Base-by-base conservation (phyloP, 2,888 invertebrate species). In the Agriopis leucophaearia region DNA sequence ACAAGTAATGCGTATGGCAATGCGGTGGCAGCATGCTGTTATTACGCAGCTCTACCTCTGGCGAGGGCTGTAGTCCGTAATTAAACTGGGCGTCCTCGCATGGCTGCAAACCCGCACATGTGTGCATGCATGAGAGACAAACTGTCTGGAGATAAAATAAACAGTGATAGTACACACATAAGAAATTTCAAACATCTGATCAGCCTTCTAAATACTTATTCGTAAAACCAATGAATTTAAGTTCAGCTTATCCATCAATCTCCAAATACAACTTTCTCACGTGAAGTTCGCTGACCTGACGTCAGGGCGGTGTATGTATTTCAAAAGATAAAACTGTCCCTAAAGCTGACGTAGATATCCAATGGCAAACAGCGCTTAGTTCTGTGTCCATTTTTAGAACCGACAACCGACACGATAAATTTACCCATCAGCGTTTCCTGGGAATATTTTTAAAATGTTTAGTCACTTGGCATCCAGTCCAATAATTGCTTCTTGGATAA, bases 321-420 rank as follows among this genome's bases (percentile, higher is more conserved):
- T 87, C 83, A 81, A 81, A 81, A 86, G 84, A 89, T 90, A 90
- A 88, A 88, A 83, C 78, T 86, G 85, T 86, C 81, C 75, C 74
- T 64, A 54, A 66, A 74, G 71, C 76, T 80, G 82, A 82, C 83
- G 82, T 74, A 77, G 74, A 74, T 80, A 82, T 84, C 83, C 81
- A 77, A 82, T 78, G 77, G 77, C 87, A 87, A 88, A 89, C 83
- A 85, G 75, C 76, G 71, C 76, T 78, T 61, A 80, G 79, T 81
- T 83, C 80, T 81, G 79, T 78, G 74, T 80, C 80, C 83, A 78
- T 80, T 79, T 85, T 85, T 83, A 86, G 83, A 84, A 80, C 80
- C 75, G 75, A 75, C 78, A 79, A 65, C 76, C 78, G 74, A 75
- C 78, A 79, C 80, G 79, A 85, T 86, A 84, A 81, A 84, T 84